These are phyloP conservation scores for Prionailurus viverrinus DNA, from an alignment of 2,113 vertebrate species.

Conservation along the genomic window DNA sequence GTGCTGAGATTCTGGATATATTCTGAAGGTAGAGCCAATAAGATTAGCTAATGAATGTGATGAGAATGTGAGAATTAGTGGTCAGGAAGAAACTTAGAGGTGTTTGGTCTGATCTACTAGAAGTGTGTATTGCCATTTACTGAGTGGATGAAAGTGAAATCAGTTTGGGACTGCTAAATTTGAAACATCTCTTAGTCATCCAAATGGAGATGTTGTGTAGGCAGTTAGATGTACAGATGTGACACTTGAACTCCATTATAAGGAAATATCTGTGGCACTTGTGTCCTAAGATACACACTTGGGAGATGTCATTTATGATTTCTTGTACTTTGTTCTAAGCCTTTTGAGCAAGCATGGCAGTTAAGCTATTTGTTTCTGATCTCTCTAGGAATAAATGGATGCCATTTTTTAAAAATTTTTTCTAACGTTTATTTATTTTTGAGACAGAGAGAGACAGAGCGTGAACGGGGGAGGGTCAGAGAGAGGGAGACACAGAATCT, in stretches of 20 bases:
- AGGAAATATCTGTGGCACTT: background rate
- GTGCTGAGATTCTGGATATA: background rate
- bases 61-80: background rate
- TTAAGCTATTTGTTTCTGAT: constrained; percentile 3
- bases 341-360: background rate
- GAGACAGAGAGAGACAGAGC: too few relatives aligned
- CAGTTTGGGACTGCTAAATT: background rate
- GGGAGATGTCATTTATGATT: background rate
- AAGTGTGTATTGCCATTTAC: background rate
- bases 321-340: background rate
- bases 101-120: constrained; percentile 25
- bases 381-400: background rate
- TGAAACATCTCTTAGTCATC: background rate
- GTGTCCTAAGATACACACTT: background rate
- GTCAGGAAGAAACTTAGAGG: background rate
- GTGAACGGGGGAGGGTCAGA: too few relatives aligned
- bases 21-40: background rate
- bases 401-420: background rate
- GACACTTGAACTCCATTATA: background rate
- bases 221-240: background rate
- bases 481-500: too few relatives aligned
- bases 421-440: too few relatives aligned
- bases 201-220: background rate
- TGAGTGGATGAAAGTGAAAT: background rate
- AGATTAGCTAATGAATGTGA: background rate